phyloP scores from a whole-genome alignment of 2,113 vertebrate genomes.

The Thamnaconus septentrionalis region DNA sequence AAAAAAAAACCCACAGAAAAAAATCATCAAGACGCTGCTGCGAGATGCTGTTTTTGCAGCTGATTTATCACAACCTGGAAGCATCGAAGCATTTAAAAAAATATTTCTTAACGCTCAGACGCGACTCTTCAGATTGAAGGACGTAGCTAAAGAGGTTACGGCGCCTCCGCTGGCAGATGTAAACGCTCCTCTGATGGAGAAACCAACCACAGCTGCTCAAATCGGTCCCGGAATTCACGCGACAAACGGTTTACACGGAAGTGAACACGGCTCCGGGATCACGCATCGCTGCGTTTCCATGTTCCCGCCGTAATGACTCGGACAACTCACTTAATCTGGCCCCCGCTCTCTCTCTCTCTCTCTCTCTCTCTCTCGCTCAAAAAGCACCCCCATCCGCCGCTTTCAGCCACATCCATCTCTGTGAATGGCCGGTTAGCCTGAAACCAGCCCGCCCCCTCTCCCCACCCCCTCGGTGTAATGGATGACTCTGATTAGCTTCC shows the following conservation, averaged over 20 bases:
- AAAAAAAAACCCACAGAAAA: too few relatives aligned
- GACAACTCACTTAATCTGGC: slow-evolving; percentile 55
- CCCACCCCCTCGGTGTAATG: slow-evolving; percentile 40
- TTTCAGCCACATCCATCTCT: slow-evolving; percentile 62
- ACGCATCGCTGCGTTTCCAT: slow-evolving; percentile 49
- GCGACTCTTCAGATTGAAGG: too few relatives aligned
- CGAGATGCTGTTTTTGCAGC: too few relatives aligned
- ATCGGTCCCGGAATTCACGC: too few relatives aligned
- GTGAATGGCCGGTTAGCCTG: slow-evolving; percentile 55
- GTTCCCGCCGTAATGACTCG: slow-evolving; percentile 39
- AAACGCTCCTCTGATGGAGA: too few relatives aligned
- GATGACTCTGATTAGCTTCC: slow-evolving; percentile 61
- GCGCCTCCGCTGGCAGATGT: too few relatives aligned
- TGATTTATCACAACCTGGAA: too few relatives aligned
- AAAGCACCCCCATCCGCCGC: background rate
- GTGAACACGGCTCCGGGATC: slow-evolving; percentile 28
- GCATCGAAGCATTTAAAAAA: too few relatives aligned
- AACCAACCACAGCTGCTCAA: too few relatives aligned
- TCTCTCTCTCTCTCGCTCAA: slow-evolving; percentile 20
- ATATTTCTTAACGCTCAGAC: too few relatives aligned
- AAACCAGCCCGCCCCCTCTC: slow-evolving; percentile 47
- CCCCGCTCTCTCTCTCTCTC: slow-evolving; percentile 24
- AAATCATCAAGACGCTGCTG: too few relatives aligned
- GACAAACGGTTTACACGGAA: slow-evolving; percentile 19
- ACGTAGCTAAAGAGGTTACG: too few relatives aligned